Percentiles rank a stretch among this genome's conserved stretches.
Conservation (phyloP, 2,797 vertebrate genomes). For the Characodon lateralis region DNA sequence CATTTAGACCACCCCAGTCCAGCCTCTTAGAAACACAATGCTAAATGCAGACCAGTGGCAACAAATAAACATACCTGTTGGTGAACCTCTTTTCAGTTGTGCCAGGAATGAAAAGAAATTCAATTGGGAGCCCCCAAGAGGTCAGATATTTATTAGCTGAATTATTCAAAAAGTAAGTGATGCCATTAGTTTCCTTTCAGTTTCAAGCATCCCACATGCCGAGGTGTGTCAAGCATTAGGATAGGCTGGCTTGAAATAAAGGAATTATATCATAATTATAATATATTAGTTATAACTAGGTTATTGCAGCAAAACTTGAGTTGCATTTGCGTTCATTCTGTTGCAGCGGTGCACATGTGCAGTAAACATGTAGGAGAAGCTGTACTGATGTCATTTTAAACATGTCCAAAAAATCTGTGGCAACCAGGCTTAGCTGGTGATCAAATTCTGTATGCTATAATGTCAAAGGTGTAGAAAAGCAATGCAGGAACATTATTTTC, state of each 20-base stretch:
- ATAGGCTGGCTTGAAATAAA: neutral
- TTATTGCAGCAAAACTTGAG: neutral
- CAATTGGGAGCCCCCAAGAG: no score
- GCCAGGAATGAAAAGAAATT: neutral
- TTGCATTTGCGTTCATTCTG: neutral
- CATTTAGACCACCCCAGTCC: conserved; percentile 56
- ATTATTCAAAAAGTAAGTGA: neutral
- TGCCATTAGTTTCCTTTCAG: neutral
- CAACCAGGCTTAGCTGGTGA: neutral
- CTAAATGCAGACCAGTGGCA: conserved; percentile 45
- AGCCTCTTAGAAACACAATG: conserved; percentile 46
- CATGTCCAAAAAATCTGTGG: no score
- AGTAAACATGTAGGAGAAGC: no score
- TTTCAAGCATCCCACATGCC: neutral
- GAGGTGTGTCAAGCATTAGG: neutral
- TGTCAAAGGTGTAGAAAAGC: no score
- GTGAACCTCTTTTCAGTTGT: conserved; percentile 24
- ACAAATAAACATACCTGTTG: conserved; percentile 60
- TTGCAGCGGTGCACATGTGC: neutral
- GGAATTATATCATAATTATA: no score
- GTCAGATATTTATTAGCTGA: neutral
- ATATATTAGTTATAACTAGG: neutral
- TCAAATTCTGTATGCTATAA: neutral
- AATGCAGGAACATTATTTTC: neutral
- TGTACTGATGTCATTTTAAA: no score